Conservation (phyloP, 2,797 vertebrate species). For the Hypotaenidia philippensis region DNA sequence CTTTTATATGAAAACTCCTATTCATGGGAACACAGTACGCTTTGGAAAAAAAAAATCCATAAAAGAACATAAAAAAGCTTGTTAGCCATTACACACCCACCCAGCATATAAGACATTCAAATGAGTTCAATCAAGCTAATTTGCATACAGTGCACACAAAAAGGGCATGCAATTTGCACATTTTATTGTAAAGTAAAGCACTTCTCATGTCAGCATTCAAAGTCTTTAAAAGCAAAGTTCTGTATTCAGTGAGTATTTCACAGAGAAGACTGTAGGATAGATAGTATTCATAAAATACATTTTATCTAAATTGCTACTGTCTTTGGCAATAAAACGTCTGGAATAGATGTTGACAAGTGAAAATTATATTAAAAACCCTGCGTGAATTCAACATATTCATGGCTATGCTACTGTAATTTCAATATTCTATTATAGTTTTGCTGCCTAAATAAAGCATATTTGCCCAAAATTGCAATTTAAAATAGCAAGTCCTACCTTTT, state of each 20-base stretch:
- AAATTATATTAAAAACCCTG: constrained; percentile 59
- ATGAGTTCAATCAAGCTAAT: not conserved
- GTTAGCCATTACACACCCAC: constrained; percentile 1
- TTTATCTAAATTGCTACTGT: constrained; percentile 61
- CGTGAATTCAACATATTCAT: constrained; percentile 31
- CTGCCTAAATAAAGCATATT: not conserved
- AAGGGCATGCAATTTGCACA: constrained; percentile 4
- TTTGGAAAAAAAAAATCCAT: not conserved
- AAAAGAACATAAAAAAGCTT: not conserved
- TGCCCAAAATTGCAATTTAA: constrained; percentile 1
- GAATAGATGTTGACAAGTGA: constrained; percentile 50
- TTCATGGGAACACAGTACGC: not conserved
- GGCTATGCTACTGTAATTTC: constrained; percentile 14
- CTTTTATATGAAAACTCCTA: not conserved
- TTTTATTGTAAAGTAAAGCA: constrained; percentile 46
- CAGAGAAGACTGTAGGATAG: constrained; percentile 10
- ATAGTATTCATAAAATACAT: constrained; percentile 64
- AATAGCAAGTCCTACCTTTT: not conserved
- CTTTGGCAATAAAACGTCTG: constrained; percentile 43
- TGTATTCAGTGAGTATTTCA: not conserved
- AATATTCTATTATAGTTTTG: constrained; percentile 24
- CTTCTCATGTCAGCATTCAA: constrained; percentile 42
- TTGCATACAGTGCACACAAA: constrained; percentile 12
- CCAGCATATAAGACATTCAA: not conserved
- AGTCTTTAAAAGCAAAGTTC: constrained; percentile 49